A percentile compares a stretch with the other conserved stretches of the same genome.
Conservation (phyloP, 2,888 invertebrate genomes). For the Microplitis deprimator region DNA sequence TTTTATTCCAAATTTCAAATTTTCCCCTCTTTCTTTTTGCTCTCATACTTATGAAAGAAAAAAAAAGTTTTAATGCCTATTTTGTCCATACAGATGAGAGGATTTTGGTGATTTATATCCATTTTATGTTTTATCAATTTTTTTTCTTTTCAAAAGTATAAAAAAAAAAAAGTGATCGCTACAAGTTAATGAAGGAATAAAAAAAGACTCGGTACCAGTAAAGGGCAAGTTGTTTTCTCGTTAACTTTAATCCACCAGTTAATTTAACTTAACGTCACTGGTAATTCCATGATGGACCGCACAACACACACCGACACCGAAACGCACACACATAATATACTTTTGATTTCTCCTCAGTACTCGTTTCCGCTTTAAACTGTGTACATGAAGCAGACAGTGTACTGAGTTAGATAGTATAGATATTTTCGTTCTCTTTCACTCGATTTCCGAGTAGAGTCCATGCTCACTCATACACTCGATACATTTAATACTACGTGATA, state of each 20-base stretch:
- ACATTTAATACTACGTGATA: conserved; percentile 23
- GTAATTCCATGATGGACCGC: conserved; percentile 58
- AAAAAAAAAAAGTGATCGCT: conserved; percentile 11
- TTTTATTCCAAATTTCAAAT: too few relatives aligned
- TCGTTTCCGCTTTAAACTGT: neutral
- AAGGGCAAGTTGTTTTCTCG: conserved; percentile 59
- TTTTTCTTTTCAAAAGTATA: conserved; percentile 4
- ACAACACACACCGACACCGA: conserved; percentile 25
- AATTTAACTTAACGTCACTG: conserved; percentile 61
- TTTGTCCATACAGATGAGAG: neutral
- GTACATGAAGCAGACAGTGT: neutral
- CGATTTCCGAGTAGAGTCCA: conserved; percentile 7
- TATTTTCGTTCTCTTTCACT: conserved; percentile 11
- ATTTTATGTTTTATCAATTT: neutral
- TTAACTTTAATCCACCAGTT: conserved; percentile 61
- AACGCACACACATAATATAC: conserved; percentile 22
- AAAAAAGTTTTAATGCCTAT: neutral
- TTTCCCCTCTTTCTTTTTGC: too few relatives aligned
- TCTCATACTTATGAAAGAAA: neutral
- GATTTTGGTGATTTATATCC: conserved; percentile 10
- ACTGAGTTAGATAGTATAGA: too few relatives aligned
- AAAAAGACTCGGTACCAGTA: conserved; percentile 53
- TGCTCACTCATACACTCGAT: conserved; percentile 5
- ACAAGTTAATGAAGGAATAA: conserved; percentile 39
- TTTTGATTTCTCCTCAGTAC: conserved; percentile 18